A percentile compares a stretch with the other conserved stretches of the same genome.
Conservation (phyloP, 2,113 vertebrate genomes). For the Asarcornis scutulata region DNA sequence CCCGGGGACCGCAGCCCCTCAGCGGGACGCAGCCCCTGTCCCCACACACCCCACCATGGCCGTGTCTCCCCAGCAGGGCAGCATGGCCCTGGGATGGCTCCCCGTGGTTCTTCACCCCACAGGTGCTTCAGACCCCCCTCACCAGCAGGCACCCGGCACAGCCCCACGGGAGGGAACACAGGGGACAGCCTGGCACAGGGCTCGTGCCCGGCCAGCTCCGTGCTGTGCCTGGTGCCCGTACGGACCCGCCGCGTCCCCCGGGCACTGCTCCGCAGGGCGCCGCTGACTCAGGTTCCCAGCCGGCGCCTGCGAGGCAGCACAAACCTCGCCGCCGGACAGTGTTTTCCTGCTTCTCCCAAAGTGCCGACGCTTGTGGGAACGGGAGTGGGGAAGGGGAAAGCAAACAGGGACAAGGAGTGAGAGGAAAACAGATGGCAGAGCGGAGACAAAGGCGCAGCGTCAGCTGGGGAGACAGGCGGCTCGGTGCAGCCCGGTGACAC, state of each 20-base stretch:
- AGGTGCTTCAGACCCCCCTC: neutral
- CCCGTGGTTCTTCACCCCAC: accelerated
- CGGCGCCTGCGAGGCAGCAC: neutral
- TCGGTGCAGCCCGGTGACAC: accelerated
- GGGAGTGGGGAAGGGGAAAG: constrained; percentile 3
- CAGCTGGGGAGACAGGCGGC: neutral
- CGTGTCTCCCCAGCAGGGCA: neutral
- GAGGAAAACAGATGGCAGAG: constrained; percentile 39
- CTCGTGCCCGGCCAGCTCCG: neutral
- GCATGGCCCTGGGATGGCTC: accelerated
- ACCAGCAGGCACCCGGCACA: accelerated
- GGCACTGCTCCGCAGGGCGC: neutral
- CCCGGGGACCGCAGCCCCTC: neutral
- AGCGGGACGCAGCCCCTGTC: neutral
- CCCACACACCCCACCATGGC: accelerated
- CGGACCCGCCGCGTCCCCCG: neutral
- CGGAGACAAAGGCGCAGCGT: neutral
- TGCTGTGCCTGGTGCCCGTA: accelerated
- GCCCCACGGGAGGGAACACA: neutral
- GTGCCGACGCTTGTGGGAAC: constrained; percentile 54
- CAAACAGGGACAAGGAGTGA: neutral
- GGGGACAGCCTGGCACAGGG: neutral
- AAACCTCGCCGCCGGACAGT: neutral
- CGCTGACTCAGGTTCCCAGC: constrained; percentile 53
- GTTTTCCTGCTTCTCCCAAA: constrained; percentile 57